Evolutionary conservation across 2,113 vertebrate genomes (phyloP).

Genomic region (Mionectes macconnelli): DNA sequence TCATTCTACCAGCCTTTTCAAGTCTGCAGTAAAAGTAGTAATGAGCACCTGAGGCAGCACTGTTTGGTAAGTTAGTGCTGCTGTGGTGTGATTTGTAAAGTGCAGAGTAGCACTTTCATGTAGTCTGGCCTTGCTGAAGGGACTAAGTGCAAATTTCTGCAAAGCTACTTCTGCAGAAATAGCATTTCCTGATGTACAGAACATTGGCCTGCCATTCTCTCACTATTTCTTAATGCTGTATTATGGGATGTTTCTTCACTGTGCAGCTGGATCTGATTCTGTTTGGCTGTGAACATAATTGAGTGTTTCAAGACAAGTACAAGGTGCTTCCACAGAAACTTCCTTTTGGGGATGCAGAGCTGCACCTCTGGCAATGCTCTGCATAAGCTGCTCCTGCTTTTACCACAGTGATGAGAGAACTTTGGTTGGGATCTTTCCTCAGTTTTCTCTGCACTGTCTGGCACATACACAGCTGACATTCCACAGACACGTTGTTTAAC

Average conservation of each 20-base stretch:
- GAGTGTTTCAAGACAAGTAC: neutral
- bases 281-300: neutral
- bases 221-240: neutral
- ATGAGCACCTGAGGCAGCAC: neutral
- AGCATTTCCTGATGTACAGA: neutral
- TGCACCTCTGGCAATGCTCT: neutral
- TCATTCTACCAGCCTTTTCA: neutral
- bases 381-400: neutral
- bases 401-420: neutral
- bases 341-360: neutral
- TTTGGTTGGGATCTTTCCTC: neutral
- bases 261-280: neutral
- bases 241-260: neutral
- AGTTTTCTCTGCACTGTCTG: neutral
- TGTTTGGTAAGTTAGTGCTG: neutral
- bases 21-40: neutral
- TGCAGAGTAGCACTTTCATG: neutral
- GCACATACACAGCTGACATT: neutral
- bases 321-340: neutral
- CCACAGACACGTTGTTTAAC: neutral
- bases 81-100: neutral
- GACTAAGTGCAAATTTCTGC: neutral
- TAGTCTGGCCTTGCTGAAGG: neutral
- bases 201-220: neutral
- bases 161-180: neutral